phyloP scores from a whole-genome alignment of 2,888 invertebrate genomes.

The Melanchra persicariae region DNA sequence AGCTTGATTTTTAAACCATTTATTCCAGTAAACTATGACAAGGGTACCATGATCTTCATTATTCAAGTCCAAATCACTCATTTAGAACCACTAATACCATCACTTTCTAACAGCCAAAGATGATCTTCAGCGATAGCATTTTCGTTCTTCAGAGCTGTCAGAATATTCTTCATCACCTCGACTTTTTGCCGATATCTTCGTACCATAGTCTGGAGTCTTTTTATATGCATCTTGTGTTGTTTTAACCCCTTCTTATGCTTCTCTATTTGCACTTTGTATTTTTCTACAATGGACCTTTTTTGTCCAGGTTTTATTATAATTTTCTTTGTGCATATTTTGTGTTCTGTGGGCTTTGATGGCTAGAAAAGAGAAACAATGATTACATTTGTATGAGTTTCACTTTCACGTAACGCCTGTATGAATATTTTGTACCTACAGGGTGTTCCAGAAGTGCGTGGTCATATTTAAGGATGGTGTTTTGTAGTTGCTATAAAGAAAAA shows the following conservation, averaged over 20 bases:
- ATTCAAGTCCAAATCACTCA: background rate
- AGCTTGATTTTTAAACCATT: background rate
- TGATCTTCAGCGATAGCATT: slow-evolving; percentile 44
- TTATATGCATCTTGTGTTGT: slow-evolving; percentile 39
- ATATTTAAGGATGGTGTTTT: too few relatives aligned
- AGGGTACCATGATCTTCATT: too few relatives aligned
- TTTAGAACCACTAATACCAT: slow-evolving; percentile 5
- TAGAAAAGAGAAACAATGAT: background rate
- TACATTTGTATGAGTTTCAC: background rate
- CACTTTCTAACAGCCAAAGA: slow-evolving; percentile 47
- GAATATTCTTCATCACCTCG: slow-evolving; percentile 22
- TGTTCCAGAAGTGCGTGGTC: too few relatives aligned
- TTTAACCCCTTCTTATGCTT: slow-evolving; percentile 38
- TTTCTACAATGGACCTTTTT: slow-evolving; percentile 18
- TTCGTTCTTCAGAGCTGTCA: slow-evolving; percentile 46
- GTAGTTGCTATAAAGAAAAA: too few relatives aligned
- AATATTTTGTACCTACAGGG: too few relatives aligned
- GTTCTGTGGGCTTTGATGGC: slow-evolving; percentile 9
- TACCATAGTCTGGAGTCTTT: slow-evolving; percentile 30
- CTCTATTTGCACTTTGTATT: slow-evolving; percentile 31
- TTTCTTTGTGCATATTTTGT: slow-evolving; percentile 16
- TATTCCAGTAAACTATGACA: background rate
- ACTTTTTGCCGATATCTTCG: slow-evolving; percentile 38
- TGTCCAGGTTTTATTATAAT: slow-evolving; percentile 6
- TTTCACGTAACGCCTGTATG: too few relatives aligned